phyloP scores from a whole-genome alignment of 2,113 vertebrate species.

The Barnardius zonarius region DNA sequence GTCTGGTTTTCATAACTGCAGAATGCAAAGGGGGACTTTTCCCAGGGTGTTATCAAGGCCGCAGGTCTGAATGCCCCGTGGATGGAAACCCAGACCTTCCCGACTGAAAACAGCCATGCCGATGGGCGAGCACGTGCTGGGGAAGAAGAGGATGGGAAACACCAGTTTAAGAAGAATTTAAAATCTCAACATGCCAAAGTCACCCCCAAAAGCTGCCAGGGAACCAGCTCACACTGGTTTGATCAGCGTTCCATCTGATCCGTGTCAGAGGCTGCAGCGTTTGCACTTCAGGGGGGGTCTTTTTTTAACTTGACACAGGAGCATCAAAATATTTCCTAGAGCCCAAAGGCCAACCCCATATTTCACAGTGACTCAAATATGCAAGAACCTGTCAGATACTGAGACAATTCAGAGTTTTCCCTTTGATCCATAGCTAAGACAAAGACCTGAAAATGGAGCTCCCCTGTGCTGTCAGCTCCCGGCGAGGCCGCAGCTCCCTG shows the following conservation, averaged over 20 bases:
- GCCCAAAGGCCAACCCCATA: not conserved
- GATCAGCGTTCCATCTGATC: not conserved
- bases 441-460: not conserved
- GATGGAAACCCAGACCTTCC: not conserved
- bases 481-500: not conserved
- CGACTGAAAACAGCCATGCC: fast-evolving
- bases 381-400: not conserved
- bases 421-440: not conserved
- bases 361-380: not conserved
- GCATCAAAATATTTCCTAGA: not conserved
- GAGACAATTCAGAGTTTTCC: not conserved
- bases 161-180: not conserved
- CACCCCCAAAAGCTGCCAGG: not conserved
- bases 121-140: fast-evolving
- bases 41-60: not conserved
- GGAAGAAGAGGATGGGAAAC: not conserved
- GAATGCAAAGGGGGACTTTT: not conserved
- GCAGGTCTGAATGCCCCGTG: not conserved
- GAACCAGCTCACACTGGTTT: not conserved
- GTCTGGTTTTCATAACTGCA: not conserved
- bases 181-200: not conserved
- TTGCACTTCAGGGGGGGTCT: not conserved
- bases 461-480: not conserved
- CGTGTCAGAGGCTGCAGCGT: not conserved
- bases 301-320: not conserved